Evolutionary conservation across 2,888 invertebrate genomes (phyloP).

Genomic region (Hipparchia sbordonii): DNA sequence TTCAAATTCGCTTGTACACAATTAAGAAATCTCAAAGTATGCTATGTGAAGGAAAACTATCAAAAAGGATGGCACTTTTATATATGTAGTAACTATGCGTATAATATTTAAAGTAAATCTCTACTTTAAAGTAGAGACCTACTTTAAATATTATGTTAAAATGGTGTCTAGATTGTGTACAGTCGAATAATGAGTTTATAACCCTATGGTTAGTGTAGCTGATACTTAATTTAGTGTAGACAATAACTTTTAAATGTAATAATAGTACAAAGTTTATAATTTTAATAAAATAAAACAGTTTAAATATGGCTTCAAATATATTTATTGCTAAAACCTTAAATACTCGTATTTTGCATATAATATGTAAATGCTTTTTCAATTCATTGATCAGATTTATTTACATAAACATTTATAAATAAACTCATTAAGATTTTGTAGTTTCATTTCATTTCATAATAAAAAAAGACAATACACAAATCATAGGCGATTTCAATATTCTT

Average conservation of each 20-base stretch:
- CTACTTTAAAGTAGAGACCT: too few species aligned
- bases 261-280: conserved; percentile 15
- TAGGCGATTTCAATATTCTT: conserved; percentile 1
- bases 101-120: too few species aligned
- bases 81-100: too few species aligned
- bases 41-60: too few species aligned
- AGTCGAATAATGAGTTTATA: too few species aligned
- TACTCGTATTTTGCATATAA: conserved; percentile 42
- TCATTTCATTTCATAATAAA: conserved; percentile 5
- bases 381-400: conserved; percentile 23
- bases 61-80: too few species aligned
- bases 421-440: conserved; percentile 11
- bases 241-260: background rate
- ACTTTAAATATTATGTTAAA: too few species aligned
- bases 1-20: too few species aligned
- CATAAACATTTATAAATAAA: conserved; percentile 13
- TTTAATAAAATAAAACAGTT: conserved; percentile 29
- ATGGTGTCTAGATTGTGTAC: too few species aligned
- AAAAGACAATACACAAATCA: conserved; percentile 28
- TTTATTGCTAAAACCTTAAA: conserved; percentile 65
- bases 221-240: conserved; percentile 10
- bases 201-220: too few species aligned
- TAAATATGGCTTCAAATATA: conserved; percentile 48
- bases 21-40: too few species aligned
- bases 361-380: conserved; percentile 60